These are phyloP conservation scores for Campylomormyrus tamandua DNA, from an alignment of 2,113 vertebrate species.

Conservation along the genomic window DNA sequence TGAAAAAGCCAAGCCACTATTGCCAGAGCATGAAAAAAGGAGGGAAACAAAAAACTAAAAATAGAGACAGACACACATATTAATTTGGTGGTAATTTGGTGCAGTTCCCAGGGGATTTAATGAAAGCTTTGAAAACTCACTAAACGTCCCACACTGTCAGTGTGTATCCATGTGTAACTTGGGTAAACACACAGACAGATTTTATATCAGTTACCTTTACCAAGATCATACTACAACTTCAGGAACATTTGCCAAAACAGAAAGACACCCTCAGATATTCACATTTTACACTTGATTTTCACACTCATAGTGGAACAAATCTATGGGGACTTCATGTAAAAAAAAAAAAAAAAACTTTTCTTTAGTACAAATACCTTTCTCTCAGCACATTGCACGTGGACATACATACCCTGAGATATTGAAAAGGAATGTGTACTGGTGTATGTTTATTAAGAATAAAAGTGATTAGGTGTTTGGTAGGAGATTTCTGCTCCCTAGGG, in stretches of 20 bases:
- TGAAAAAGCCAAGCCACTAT: background rate
- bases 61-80: background rate
- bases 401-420: background rate
- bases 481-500: background rate
- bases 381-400: background rate
- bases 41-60: background rate
- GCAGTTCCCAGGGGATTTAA: background rate
- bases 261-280: background rate
- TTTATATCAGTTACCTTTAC: background rate
- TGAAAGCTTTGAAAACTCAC: background rate
- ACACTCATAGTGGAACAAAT: background rate
- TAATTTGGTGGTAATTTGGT: background rate
- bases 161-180: background rate
- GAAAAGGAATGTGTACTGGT: background rate
- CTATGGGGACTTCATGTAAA: background rate
- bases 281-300: background rate
- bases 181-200: background rate
- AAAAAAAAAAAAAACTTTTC: background rate
- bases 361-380: background rate
- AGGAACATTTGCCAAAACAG: background rate
- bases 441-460: background rate
- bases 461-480: background rate
- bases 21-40: background rate
- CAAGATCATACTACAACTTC: background rate
- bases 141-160: background rate